Percentiles rank a stretch among this genome's conserved stretches.
Evolutionary conservation across 1,140 invertebrate genomes (phyloP).

Genomic region (Danaus melanippus): DNA sequence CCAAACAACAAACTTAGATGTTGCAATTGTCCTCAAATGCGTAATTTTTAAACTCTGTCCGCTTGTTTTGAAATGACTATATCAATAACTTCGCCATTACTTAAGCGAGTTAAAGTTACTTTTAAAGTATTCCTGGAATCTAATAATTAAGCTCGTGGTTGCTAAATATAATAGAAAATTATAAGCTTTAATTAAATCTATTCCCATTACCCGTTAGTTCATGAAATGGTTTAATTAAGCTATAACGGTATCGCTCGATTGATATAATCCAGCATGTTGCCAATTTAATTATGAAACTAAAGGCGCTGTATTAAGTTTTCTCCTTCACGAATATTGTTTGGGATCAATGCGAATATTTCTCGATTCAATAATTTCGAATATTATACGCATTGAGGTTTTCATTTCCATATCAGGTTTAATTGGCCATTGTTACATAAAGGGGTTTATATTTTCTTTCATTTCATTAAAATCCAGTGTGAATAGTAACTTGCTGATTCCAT

Average conservation of each 20-base stretch:
- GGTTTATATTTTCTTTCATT: too few relatives aligned
- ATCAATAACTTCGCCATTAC: slow-evolving; percentile 20
- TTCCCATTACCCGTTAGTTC: too few relatives aligned
- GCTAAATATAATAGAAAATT: background rate
- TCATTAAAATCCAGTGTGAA: too few relatives aligned
- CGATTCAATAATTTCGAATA: background rate
- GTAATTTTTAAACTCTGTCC: slow-evolving; percentile 30
- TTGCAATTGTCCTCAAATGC: slow-evolving; percentile 27
- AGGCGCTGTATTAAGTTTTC: slow-evolving; percentile 7
- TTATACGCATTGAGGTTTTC: slow-evolving; percentile 2
- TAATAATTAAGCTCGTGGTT: slow-evolving; percentile 9
- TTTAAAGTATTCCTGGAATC: slow-evolving; percentile 1
- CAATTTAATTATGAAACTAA: slow-evolving; percentile 17
- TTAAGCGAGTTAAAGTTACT: slow-evolving; percentile 10
- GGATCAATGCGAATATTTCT: slow-evolving; percentile 8
- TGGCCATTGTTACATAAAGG: background rate
- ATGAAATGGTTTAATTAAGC: too few relatives aligned
- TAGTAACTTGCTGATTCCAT: too few relatives aligned
- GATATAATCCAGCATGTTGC: slow-evolving; percentile 14
- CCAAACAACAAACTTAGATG: slow-evolving; percentile 1
- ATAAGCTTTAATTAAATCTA: slow-evolving; percentile 9
- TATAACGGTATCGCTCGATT: slow-evolving; percentile 11
- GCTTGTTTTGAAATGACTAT: slow-evolving; percentile 24
- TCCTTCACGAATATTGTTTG: slow-evolving; percentile 10
- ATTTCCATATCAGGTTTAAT: slow-evolving; percentile 5